Evolutionary conservation across 2,113 vertebrate species (phyloP).

Genomic region (Cichladusa arquata): DNA sequence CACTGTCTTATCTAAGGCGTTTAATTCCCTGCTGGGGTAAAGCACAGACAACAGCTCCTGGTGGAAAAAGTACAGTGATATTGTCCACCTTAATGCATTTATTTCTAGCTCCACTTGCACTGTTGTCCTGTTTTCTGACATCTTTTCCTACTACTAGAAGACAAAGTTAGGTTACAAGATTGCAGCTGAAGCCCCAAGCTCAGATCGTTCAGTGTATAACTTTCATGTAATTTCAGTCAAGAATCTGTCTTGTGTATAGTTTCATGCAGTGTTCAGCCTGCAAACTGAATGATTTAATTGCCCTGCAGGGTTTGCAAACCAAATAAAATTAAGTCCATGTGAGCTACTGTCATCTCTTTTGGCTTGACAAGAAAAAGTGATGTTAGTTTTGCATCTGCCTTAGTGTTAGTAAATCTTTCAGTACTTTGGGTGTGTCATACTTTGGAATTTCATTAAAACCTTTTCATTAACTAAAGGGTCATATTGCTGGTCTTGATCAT

Average conservation of each 20-base stretch:
- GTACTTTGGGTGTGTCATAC: neutral
- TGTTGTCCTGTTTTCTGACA: neutral
- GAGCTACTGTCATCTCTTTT: conserved; percentile 12
- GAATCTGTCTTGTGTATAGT: neutral
- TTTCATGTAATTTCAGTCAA: neutral
- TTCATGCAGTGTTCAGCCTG: neutral
- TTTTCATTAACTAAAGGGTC: neutral
- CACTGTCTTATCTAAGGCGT: neutral
- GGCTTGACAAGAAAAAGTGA: neutral
- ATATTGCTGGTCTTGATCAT: neutral
- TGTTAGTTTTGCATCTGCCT: neutral
- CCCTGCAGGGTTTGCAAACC: neutral
- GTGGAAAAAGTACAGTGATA: neutral
- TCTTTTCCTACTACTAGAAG: neutral
- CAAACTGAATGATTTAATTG: conserved; percentile 7
- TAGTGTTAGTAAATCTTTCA: conserved; percentile 15
- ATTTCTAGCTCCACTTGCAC: neutral
- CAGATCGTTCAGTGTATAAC: neutral
- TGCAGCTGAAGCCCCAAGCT: neutral
- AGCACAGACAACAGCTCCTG: neutral
- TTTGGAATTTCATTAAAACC: conserved; percentile 21
- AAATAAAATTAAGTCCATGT: neutral
- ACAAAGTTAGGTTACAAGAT: neutral
- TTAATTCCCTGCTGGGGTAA: neutral
- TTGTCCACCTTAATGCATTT: neutral